Evolutionary conservation across 2,113 vertebrate genomes (phyloP), one percentile per base, ranked within the genome.

Genomic region (Channa maculata): DNA sequence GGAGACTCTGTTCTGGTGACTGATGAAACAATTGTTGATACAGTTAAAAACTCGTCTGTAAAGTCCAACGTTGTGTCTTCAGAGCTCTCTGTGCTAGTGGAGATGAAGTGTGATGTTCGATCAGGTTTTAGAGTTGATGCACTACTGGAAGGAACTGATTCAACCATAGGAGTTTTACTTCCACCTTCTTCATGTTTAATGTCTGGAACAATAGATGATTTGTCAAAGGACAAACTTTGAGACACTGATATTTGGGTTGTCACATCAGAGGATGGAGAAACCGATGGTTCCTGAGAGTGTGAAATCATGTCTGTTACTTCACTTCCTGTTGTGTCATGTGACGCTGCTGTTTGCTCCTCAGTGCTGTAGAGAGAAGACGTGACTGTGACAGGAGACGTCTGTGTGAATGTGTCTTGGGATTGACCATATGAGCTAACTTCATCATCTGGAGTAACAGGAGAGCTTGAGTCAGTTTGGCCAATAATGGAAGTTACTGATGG

Each of bases 391-490:
- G 13, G 3, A 5, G 76, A 62, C 0, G 33, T 52, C 7, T 12
- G 1, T 1, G 24, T 69, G 3, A 77, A 72, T 13, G 73, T 75
- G 0, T 48, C 39, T 8, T n/a, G 0, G 1, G 14, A 69, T 44
- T 61, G 36, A 11, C 39, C 51, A 8, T 65, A 46, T 50, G 81
- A 79, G 4, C 3, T 5, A 1, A 43, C 50, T 41, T 10, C n/a
- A 39, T 38, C 49, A 44, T 12, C 0, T 50, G 43, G 0, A 5
- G 44, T 37, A 2, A 4, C 8, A 8, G 3, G 0, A 3, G 2
- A 12, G 14, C 10, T 11, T 12, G 0, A 24, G 0, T 4, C 57
- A 0, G 7, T 52, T 1, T 37, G 3, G 0, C 2, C 2, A 5
- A n/a, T 41, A 12, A 65, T 3, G 1, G 10, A 1, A 15, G 41